Evolutionary conservation across 2,888 invertebrate species (phyloP).

Genomic region (Steinernema scapterisci): DNA sequence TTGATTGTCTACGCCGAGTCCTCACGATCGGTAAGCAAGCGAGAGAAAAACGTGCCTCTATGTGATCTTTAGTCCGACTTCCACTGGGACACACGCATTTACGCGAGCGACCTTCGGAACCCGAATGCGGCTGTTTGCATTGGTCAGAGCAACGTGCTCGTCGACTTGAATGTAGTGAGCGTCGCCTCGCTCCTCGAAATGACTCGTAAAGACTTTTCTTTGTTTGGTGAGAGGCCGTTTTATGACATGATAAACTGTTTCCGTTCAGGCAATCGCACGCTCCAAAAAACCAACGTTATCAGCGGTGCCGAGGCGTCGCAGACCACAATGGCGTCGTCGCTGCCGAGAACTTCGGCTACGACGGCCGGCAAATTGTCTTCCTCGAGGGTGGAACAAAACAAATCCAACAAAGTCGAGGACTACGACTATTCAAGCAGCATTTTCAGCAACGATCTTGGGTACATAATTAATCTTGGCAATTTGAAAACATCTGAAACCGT

Average conservation of each 20-base stretch:
- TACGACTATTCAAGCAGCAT: conserved; percentile 9
- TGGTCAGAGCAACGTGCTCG: conserved; percentile 8
- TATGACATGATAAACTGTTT: conserved; percentile 1
- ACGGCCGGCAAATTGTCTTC: not conserved
- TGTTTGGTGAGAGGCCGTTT: not conserved
- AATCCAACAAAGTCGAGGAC: not conserved
- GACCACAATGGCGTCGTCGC: not conserved
- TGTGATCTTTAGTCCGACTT: conserved; percentile 20
- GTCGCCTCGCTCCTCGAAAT: conserved; percentile 7
- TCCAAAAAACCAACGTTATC: conserved; percentile 1
- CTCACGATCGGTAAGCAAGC: not conserved
- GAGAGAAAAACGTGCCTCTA: not conserved
- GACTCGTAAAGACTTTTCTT: not conserved
- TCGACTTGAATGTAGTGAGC: conserved; percentile 7
- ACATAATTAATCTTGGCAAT: conserved; percentile 25
- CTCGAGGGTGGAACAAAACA: not conserved
- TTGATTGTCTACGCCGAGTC: conserved; percentile 15
- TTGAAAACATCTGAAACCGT: conserved; percentile 8
- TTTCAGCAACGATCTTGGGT: conserved; percentile 14
- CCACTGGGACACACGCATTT: not conserved
- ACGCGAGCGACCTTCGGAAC: not conserved
- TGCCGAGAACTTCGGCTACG: not conserved
- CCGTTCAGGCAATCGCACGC: conserved; percentile 2
- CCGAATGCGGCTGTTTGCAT: not conserved
- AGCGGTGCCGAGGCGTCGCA: not conserved